These are phyloP conservation scores for Procambarus virginalis DNA, from an alignment of 1,140 invertebrate genomes.

Conservation along the genomic window DNA sequence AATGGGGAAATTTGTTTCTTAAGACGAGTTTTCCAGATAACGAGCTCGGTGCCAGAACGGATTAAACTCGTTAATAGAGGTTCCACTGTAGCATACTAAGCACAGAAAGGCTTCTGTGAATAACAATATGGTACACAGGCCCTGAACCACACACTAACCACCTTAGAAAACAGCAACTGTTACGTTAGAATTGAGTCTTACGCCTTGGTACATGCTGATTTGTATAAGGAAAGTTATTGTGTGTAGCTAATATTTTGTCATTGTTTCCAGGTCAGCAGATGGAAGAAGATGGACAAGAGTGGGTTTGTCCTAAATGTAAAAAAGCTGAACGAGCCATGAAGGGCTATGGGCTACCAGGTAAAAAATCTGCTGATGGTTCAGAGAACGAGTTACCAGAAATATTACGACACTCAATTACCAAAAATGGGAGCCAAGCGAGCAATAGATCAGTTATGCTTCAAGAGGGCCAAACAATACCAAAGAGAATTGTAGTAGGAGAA, in stretches of 20 bases:
- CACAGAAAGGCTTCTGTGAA: no score
- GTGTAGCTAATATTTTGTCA: background rate
- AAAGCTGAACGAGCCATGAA: constrained; percentile 63
- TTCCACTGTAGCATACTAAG: no score
- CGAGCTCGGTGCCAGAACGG: no score
- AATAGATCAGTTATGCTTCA: background rate
- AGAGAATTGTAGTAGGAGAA: background rate
- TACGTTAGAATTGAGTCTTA: no score
- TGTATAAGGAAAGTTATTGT: no score
- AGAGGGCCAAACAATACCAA: background rate
- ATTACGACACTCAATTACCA: background rate
- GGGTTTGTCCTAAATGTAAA: constrained; percentile 90
- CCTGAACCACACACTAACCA: no score
- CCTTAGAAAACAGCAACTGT: no score
- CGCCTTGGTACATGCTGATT: no score
- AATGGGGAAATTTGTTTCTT: no score
- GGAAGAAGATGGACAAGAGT: constrained; percentile 91
- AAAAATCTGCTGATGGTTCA: constrained; percentile 6
- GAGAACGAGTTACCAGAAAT: background rate
- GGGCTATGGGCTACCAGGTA: constrained; percentile 4
- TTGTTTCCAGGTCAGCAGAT: constrained; percentile 82
- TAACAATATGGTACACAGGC: no score
- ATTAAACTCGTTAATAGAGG: no score
- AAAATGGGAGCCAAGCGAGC: background rate
- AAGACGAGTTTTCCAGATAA: no score